phyloP scores from a whole-genome alignment of 2,113 vertebrate genomes.

The Jacana jacana region DNA sequence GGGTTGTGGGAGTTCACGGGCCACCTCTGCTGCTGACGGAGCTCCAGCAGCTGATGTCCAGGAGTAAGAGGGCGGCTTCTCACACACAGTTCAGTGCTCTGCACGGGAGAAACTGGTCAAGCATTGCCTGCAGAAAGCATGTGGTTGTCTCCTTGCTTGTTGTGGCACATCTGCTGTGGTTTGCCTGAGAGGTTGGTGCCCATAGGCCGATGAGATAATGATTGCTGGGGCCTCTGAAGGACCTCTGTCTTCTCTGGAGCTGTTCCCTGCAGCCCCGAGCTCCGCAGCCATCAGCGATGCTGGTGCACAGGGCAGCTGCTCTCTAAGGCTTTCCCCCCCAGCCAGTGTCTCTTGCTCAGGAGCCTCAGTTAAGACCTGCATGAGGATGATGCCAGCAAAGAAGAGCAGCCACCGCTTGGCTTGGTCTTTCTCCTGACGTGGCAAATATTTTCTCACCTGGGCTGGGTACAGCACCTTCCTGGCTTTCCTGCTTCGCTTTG shows the following conservation, averaged over 20 bases:
- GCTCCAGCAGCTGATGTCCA: not conserved
- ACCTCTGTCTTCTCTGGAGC: not conserved
- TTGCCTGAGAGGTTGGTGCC: not conserved
- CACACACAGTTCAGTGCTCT: not conserved
- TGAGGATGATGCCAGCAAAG: conserved; percentile 18
- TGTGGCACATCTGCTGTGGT: not conserved
- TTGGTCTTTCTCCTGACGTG: conserved; percentile 36
- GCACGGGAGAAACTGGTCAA: not conserved
- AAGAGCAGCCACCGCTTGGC: conserved; percentile 49
- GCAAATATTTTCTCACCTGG: conserved; percentile 33
- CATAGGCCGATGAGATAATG: not conserved
- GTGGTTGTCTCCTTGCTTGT: not conserved
- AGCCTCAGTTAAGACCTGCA: not conserved
- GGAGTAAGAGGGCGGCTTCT: not conserved
- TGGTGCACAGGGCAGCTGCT: not conserved
- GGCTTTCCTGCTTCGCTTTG: conserved; percentile 39
- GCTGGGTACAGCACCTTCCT: conserved; percentile 61
- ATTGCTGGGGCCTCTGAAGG: fast-evolving
- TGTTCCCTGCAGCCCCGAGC: not conserved
- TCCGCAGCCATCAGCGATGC: fast-evolving
- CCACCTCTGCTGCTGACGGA: not conserved
- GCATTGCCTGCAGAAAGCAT: not conserved
- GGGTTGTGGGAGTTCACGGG: not conserved
- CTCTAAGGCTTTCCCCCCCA: not conserved
- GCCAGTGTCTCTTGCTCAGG: not conserved